These are phyloP conservation scores for Grantiella picta DNA, from an alignment of 2,113 vertebrate genomes.

Conservation along the genomic window DNA sequence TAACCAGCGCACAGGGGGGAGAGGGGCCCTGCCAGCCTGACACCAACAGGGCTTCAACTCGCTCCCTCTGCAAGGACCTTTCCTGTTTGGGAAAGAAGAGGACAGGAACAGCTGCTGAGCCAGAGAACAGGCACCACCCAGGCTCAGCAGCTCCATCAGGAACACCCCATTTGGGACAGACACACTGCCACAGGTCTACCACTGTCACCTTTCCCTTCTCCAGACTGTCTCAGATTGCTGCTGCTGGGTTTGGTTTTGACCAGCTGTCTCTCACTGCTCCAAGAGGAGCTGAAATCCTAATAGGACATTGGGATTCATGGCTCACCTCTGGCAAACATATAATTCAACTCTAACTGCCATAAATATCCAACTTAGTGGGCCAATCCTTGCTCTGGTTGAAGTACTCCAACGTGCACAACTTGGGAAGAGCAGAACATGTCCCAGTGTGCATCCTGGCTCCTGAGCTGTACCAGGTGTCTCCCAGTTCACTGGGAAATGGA, in stretches of 20 bases:
- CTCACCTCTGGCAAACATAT: not conserved
- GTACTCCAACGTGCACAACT: fast-evolving
- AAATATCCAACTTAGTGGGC: not conserved
- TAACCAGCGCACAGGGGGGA: not conserved
- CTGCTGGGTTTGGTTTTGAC: not conserved
- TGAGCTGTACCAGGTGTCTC: not conserved
- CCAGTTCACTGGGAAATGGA: not conserved
- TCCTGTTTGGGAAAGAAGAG: not conserved
- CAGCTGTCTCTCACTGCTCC: not conserved
- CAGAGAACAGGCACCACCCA: not conserved
- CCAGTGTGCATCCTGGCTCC: not conserved
- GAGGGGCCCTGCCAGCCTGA: not conserved
- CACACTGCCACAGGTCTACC: fast-evolving
- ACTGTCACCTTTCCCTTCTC: not conserved
- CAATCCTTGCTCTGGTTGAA: not conserved
- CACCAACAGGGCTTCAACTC: not conserved
- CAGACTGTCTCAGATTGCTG: not conserved
- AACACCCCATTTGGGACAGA: not conserved
- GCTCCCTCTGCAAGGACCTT: not conserved
- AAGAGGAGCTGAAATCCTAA: not conserved
- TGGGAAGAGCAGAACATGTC: not conserved
- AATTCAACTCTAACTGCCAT: not conserved
- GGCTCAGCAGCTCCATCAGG: not conserved
- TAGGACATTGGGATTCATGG: not conserved
- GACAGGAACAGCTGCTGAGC: not conserved